These are phyloP conservation scores for Tromatobia lineatoria DNA, from an alignment of 2,888 invertebrate species.

Conservation along the genomic window DNA sequence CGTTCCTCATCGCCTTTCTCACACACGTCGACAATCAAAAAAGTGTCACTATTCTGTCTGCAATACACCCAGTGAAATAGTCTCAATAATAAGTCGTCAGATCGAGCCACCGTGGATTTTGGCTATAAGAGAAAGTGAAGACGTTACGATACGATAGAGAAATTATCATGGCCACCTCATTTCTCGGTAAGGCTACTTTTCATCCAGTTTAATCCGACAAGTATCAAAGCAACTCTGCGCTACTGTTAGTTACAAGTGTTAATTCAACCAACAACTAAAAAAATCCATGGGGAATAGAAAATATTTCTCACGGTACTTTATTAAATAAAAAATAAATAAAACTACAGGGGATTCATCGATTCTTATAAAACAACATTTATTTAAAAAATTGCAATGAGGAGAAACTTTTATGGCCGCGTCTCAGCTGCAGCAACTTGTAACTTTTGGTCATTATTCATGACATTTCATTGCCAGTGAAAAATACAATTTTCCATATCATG, in stretches of 20 bases:
- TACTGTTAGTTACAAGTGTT: background rate
- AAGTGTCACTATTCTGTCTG: slow-evolving; percentile 7
- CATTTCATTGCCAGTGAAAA: background rate
- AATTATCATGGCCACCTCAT: slow-evolving; percentile 46
- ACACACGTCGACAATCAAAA: slow-evolving; percentile 6
- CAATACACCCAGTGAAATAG: slow-evolving; percentile 28
- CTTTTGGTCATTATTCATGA: background rate
- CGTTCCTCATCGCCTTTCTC: background rate
- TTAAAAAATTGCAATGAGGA: background rate
- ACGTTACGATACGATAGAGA: background rate
- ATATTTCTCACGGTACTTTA: background rate
- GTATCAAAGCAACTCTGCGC: background rate
- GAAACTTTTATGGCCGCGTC: background rate
- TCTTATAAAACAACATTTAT: background rate
- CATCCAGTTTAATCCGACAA: background rate
- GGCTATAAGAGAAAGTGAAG: background rate
- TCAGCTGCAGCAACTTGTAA: background rate
- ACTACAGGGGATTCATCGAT: background rate
- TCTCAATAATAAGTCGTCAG: background rate
- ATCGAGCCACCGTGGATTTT: slow-evolving; percentile 7
- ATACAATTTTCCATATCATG: background rate
- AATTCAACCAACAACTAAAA: background rate
- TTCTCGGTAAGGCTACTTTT: slow-evolving; percentile 26
- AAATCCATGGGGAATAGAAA: background rate
- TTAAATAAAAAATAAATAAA: background rate